These are phyloP conservation scores for Campopleginae sp. DNA, from an alignment of 2,888 invertebrate genomes.

Conservation along the genomic window DNA sequence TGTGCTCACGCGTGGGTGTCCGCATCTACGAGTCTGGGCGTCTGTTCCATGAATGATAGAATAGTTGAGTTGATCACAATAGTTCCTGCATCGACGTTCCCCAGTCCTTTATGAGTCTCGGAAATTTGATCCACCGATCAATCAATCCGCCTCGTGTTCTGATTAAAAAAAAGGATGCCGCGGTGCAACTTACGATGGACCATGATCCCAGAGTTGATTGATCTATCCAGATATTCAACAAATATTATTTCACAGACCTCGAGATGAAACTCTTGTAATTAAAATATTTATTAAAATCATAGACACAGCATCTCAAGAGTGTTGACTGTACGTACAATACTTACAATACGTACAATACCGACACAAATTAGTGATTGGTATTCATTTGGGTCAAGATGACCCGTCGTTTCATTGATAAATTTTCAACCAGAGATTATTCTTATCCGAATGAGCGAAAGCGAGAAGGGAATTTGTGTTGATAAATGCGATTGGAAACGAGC, in stretches of 20 bases:
- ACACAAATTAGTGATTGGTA: too few species aligned
- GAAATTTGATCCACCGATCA: not conserved
- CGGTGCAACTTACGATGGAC: not conserved
- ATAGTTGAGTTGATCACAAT: not conserved
- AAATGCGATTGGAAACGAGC: not conserved
- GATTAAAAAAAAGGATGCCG: not conserved
- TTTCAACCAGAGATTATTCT: not conserved
- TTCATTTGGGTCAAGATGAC: not conserved
- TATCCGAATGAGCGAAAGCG: not conserved
- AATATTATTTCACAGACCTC: not conserved
- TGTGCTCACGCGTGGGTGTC: not conserved
- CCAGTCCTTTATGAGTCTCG: not conserved
- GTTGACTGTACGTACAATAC: not conserved
- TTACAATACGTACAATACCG: not conserved
- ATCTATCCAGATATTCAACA: not conserved
- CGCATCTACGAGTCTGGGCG: too few species aligned
- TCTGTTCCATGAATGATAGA: conserved; percentile 2
- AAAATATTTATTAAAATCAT: not conserved
- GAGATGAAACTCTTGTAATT: not conserved
- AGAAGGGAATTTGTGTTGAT: not conserved
- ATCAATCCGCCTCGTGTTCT: not conserved
- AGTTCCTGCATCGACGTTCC: not conserved
- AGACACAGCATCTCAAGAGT: not conserved
- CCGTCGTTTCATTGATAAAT: not conserved
- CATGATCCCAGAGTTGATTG: not conserved